Evolutionary conservation across 2,797 vertebrate species (phyloP).

Genomic region (Xenentodon cancila): DNA sequence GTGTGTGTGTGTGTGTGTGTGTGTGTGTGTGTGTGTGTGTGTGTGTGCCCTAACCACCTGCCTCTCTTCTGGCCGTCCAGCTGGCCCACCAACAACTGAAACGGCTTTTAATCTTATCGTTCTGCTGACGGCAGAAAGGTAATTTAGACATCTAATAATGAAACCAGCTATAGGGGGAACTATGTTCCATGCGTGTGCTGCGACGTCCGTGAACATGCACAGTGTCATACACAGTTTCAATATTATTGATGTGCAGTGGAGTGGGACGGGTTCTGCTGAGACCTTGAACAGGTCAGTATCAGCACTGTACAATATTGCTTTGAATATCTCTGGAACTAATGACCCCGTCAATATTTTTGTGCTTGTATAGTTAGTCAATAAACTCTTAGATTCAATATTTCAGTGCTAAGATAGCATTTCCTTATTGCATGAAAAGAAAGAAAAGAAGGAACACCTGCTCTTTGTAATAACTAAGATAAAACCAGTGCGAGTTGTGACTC

Average conservation of each 20-base stretch:
- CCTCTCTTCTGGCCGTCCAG: constrained; percentile 3
- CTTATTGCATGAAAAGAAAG: too few relatives aligned
- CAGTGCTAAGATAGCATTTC: too few relatives aligned
- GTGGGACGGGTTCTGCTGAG: background rate
- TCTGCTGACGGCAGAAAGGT: constrained; percentile 24
- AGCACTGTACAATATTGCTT: too few relatives aligned
- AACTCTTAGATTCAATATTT: too few relatives aligned
- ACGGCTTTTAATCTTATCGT: constrained; percentile 25
- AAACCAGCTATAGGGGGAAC: constrained; percentile 19
- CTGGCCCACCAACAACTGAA: constrained; percentile 25
- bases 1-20: too few relatives aligned
- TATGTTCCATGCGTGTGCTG: constrained; percentile 3
- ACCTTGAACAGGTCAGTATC: too few relatives aligned
- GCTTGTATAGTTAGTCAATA: too few relatives aligned
- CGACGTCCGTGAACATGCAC: constrained; percentile 3
- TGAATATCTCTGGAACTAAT: too few relatives aligned
- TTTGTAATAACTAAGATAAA: too few relatives aligned
- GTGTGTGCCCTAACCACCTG: background rate
- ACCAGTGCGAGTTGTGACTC: too few relatives aligned
- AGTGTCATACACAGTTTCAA: background rate
- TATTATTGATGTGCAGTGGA: background rate
- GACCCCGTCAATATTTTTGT: too few relatives aligned
- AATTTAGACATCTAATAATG: constrained; percentile 44
- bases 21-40: constrained; percentile 9
- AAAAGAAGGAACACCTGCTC: too few relatives aligned